Base-by-base conservation (phyloP, 2,888 invertebrate genomes). In the Coecobrya sp. region DNA sequence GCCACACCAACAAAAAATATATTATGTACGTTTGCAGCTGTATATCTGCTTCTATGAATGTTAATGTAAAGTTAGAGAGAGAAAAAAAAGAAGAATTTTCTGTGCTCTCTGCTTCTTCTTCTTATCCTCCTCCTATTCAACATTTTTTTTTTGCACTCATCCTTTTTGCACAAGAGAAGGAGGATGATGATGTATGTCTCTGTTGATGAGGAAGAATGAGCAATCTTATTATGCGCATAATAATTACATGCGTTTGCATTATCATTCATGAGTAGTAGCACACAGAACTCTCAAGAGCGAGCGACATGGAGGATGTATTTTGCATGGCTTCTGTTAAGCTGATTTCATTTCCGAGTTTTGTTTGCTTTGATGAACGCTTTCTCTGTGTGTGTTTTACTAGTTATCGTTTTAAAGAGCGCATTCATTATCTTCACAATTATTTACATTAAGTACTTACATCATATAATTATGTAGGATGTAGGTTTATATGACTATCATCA, bases 161-260 rank as follows among this genome's bases (percentile, higher is more conserved):
- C 4, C 25, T 55, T 81, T 81, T 81, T 81, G 30, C 81, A 2
- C 4, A 4, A 22, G 27, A 65, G 27, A 68, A 16, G 27, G 73
- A 42, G 10, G 70, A 42, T 1, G 42, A 49, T 52, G 49, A 79
- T 79, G 49, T 45, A 49, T 76, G 76, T 45, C 16, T 70, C 19
- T 76, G 45, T 13, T 49, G 79, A 81, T 81, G 30, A 30, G 55
- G 81, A n/a, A 81, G 52, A 55, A 81, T 81, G 55, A 81, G 30
- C 59, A 55, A 79, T n/a, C 30, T 55, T 55, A 81, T 81, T 81
- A 81, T 81, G 52, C 36, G 27, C 81, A 81, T 55, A 55, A 55
- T 81, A 81, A 81, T 81, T 81, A 81, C 36, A 68, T 22, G 36
- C 13, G 42, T 49, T 76, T 25, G 22, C 76, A 25, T 36, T 25